These are phyloP conservation scores for Parasteatoda lunata DNA, from an alignment of 2,888 invertebrate genomes.

Conservation along the genomic window DNA sequence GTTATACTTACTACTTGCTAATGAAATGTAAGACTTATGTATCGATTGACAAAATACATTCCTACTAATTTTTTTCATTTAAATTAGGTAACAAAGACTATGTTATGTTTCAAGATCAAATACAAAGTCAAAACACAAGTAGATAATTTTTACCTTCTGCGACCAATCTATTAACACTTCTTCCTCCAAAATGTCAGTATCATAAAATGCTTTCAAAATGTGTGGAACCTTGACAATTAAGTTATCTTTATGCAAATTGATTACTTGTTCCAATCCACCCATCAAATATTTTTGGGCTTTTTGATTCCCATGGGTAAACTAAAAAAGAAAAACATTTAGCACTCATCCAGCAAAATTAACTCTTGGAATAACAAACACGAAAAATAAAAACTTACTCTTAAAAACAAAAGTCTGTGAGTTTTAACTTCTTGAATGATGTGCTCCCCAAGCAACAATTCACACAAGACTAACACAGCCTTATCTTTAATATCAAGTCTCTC, in stretches of 20 bases:
- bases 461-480: slow-evolving; percentile 93
- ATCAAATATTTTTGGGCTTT: slow-evolving; percentile 85
- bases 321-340: slow-evolving; percentile 60
- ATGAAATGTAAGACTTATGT: too few species aligned
- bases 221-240: slow-evolving; percentile 91
- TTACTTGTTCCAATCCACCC: slow-evolving; percentile 95
- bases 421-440: slow-evolving; percentile 79
- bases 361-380: not conserved
- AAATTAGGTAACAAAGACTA: not conserved
- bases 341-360: not conserved
- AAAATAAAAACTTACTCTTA: slow-evolving; percentile 77
- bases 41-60: not conserved
- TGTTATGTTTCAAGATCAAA: not conserved
- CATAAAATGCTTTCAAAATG: slow-evolving; percentile 93
- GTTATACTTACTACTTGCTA: too few species aligned
- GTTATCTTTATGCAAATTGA: slow-evolving; percentile 84
- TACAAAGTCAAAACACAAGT: not conserved
- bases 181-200: slow-evolving; percentile 95
- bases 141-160: slow-evolving; percentile 82
- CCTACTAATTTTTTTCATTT: slow-evolving; percentile 53
- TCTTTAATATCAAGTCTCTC: slow-evolving; percentile 94
- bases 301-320: slow-evolving; percentile 75
- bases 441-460: slow-evolving; percentile 85
- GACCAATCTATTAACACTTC: slow-evolving; percentile 96
- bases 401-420: slow-evolving; percentile 84